These are phyloP conservation scores for Megatriorchis doriae DNA, from an alignment of 2,113 vertebrate genomes.

Conservation along the genomic window DNA sequence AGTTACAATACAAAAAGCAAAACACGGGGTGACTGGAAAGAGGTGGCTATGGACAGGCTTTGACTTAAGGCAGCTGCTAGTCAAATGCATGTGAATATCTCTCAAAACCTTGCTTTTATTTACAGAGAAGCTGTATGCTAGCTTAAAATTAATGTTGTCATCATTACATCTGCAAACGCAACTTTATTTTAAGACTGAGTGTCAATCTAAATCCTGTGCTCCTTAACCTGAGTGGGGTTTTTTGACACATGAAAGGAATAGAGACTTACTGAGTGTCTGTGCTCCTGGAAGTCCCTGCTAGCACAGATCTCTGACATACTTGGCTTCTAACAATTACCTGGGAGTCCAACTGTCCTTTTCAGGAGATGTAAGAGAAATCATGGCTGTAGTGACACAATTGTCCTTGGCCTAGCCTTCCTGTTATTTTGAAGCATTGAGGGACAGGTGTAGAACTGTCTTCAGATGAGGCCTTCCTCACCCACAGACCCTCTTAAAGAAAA, in stretches of 20 bases:
- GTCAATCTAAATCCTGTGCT: neutral
- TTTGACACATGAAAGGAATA: neutral
- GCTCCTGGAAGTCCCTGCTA: neutral
- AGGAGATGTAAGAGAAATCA: neutral
- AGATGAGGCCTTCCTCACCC: neutral
- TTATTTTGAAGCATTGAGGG: neutral
- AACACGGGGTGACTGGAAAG: neutral
- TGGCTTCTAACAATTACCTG: neutral
- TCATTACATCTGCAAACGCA: neutral
- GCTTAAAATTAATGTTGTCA: neutral
- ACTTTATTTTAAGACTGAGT: neutral
- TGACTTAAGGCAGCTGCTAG: neutral
- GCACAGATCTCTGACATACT: neutral
- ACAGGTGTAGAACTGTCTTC: neutral
- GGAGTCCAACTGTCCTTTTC: neutral
- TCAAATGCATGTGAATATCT: neutral
- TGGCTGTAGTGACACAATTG: fast-evolving
- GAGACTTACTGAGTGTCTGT: neutral
- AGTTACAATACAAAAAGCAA: neutral
- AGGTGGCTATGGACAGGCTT: neutral
- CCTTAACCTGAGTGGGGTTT: fast-evolving
- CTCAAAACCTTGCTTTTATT: neutral
- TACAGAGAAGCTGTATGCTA: neutral
- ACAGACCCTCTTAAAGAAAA: neutral
- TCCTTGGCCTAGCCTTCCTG: neutral